These are phyloP conservation scores for Biston betularia DNA, from an alignment of 2,888 invertebrate genomes.

Conservation along the genomic window DNA sequence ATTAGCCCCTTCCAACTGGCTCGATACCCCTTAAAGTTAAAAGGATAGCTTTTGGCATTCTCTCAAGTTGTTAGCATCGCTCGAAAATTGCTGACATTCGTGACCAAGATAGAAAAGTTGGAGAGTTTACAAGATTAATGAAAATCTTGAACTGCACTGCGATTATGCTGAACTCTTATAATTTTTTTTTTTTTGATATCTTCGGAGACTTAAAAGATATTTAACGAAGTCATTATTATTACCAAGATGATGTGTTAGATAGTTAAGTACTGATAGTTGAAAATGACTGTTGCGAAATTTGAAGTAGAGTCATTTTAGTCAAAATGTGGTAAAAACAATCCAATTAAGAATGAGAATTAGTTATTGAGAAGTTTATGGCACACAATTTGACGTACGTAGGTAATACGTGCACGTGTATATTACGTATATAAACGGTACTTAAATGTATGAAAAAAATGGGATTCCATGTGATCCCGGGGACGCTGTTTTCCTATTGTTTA, in stretches of 20 bases:
- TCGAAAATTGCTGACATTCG: slow-evolving; percentile 34
- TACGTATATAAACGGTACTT: too few species aligned
- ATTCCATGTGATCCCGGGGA: too few species aligned
- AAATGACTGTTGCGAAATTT: not conserved
- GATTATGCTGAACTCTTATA: slow-evolving; percentile 18
- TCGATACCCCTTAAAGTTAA: slow-evolving; percentile 1
- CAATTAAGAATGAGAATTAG: too few species aligned
- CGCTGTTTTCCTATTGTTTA: too few species aligned
- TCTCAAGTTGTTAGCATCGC: slow-evolving; percentile 43
- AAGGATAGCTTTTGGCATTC: slow-evolving; percentile 43
- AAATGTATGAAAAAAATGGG: too few species aligned
- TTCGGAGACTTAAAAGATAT: not conserved
- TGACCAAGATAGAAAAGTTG: slow-evolving; percentile 33
- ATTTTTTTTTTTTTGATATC: slow-evolving; percentile 14
- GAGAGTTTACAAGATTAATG: slow-evolving; percentile 30
- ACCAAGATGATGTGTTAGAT: not conserved
- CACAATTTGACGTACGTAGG: too few species aligned
- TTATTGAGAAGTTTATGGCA: too few species aligned
- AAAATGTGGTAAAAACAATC: too few species aligned
- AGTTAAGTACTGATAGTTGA: too few species aligned
- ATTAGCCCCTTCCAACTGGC: not conserved
- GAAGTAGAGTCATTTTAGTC: not conserved
- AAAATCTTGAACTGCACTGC: slow-evolving; percentile 25
- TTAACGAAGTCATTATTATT: not conserved
- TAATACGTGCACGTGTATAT: too few species aligned